These are phyloP conservation scores for Micropterix aruncella DNA, from an alignment of 2,888 invertebrate genomes.

Conservation along the genomic window DNA sequence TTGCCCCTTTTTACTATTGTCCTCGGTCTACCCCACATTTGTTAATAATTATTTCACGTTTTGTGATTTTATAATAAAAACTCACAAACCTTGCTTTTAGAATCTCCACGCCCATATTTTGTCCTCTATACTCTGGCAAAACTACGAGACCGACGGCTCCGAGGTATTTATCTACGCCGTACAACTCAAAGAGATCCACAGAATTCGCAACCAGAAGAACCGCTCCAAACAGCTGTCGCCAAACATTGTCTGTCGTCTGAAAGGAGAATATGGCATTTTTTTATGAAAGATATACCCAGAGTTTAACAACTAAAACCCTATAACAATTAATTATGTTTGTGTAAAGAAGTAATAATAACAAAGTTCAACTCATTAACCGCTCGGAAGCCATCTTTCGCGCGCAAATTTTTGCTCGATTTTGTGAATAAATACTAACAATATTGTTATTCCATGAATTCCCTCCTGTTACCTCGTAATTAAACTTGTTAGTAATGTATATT, in stretches of 20 bases:
- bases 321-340: too few relatives aligned
- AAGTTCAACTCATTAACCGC: too few relatives aligned
- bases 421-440: too few relatives aligned
- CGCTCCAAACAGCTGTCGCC: constrained; percentile 30
- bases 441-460: too few relatives aligned
- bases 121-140: constrained; percentile 27
- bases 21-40: neutral
- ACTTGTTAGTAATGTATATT: too few relatives aligned
- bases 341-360: too few relatives aligned
- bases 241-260: constrained; percentile 27
- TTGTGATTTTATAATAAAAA: constrained; percentile 4
- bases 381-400: too few relatives aligned
- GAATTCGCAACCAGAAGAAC: constrained; percentile 27
- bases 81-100: constrained; percentile 24
- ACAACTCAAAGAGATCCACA: constrained; percentile 26
- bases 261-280: neutral
- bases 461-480: too few relatives aligned
- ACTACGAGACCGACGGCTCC: constrained; percentile 36
- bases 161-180: constrained; percentile 26
- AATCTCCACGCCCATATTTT: constrained; percentile 27
- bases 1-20: too few relatives aligned
- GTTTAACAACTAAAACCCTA: too few relatives aligned
- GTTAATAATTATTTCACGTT: neutral
- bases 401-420: too few relatives aligned
- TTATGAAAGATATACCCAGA: too few relatives aligned